Conservation (phyloP, 2,113 vertebrate species). For the Stegostoma tigrinum region DNA sequence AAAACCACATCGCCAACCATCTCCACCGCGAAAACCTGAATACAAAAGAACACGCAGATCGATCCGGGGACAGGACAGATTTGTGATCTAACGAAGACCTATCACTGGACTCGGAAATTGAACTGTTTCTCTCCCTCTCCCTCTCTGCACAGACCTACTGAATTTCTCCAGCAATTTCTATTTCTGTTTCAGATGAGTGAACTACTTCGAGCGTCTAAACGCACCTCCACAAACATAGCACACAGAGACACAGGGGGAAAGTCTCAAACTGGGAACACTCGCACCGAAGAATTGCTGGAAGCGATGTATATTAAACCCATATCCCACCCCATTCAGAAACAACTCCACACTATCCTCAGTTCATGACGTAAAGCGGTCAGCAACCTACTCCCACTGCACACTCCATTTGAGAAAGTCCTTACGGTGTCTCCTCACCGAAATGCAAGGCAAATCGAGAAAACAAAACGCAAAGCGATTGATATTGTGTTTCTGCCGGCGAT, state of each 20-base stretch:
- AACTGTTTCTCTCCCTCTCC: too few species aligned
- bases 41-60: too few species aligned
- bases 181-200: background rate
- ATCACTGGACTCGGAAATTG: too few species aligned
- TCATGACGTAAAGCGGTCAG: background rate
- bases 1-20: background rate
- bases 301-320: background rate
- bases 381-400: too few species aligned
- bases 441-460: background rate
- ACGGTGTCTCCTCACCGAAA: background rate
- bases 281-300: background rate
- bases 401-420: too few species aligned
- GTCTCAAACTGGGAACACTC: background rate
- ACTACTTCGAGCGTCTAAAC: background rate
- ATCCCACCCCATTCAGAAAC: background rate
- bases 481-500: too few species aligned
- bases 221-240: too few species aligned
- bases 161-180: too few species aligned
- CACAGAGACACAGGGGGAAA: background rate
- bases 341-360: background rate
- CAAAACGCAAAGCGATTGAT: too few species aligned
- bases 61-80: too few species aligned
- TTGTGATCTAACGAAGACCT: too few species aligned
- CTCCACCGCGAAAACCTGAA: background rate
- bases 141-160: background rate